These are phyloP conservation scores for Solenopsis invicta DNA, from an alignment of 1,140 invertebrate genomes.

Conservation along the genomic window DNA sequence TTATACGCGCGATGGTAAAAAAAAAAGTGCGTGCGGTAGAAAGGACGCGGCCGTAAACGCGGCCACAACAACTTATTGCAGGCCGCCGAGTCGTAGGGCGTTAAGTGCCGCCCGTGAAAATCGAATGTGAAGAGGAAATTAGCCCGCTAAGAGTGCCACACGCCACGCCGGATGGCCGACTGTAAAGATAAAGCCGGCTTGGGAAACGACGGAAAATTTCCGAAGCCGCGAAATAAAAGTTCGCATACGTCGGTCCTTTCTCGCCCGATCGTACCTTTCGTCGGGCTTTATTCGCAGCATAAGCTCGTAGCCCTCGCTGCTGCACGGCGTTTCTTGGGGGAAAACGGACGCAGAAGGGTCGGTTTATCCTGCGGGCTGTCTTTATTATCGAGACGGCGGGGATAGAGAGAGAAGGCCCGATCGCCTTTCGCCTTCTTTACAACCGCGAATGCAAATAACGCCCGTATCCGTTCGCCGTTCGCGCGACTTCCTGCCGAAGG, in stretches of 20 bases:
- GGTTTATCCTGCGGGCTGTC: slow-evolving; percentile 73
- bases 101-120: slow-evolving; percentile 81
- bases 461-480: slow-evolving; percentile 79
- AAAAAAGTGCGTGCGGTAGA: slow-evolving; percentile 67
- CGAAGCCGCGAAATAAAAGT: slow-evolving; percentile 72
- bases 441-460: slow-evolving; percentile 83
- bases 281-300: slow-evolving; percentile 81
- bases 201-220: slow-evolving; percentile 60
- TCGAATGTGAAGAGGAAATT: slow-evolving; percentile 84
- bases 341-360: slow-evolving; percentile 56
- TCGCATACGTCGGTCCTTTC: slow-evolving; percentile 46
- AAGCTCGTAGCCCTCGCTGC: slow-evolving; percentile 74
- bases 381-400: slow-evolving; percentile 76
- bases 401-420: slow-evolving; percentile 67
- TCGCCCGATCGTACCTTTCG: slow-evolving; percentile 52
- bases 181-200: slow-evolving; percentile 78
- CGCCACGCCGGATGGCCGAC: slow-evolving; percentile 55
- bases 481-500: slow-evolving; percentile 76
- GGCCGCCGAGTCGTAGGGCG: slow-evolving; percentile 64
- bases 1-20: slow-evolving; percentile 76
- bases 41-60: slow-evolving; percentile 62
- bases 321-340: slow-evolving; percentile 37
- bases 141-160: slow-evolving; percentile 64
- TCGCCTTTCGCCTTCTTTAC: slow-evolving; percentile 82
- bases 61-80: slow-evolving; percentile 80